Base-by-base conservation (phyloP, 35 echinoderm and acorn worm species). In the Ophiothrix spiculata region DNA sequence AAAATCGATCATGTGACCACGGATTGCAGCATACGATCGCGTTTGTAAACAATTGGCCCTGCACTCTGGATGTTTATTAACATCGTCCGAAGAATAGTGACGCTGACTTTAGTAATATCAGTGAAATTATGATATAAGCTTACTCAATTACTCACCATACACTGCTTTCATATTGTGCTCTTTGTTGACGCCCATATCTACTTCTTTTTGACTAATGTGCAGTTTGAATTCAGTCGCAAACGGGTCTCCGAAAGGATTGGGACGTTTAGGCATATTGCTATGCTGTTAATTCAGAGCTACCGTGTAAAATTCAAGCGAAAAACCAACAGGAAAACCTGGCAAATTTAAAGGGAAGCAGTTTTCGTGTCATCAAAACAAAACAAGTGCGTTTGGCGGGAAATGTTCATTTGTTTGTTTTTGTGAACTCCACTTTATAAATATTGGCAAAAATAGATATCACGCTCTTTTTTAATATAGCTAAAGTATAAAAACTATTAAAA, bases 161-260 rank as follows among this genome's bases (percentile, higher is more conserved):
- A 92, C 85, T 1, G 39, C 84, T 64, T 87, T 87, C 90, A 92
- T 92, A 75, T 92, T 86, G 13, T 87, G 40, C 54, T 92, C 90
- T 36, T 83, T 87, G 46, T 92, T 87, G 35, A 92, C 90, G 40
- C 90, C 90, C 80, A 87, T 74, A 29, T 86, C 77, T 29, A 92
- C 85, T 77, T 87, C 85, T 63, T 85, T 84, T 41, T 39, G 36
- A 45, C 81, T 77, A 23, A 92, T 80, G 37, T 83, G 85, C 4
- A 46, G 77, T 80, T 92, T 92, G 69, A 92, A 73, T 82, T 92
- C 85, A 21, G 81, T 75, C 4, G 90, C 85, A 37, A 39, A 82
- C 39, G 32, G 87, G 0, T 87, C 60, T 45, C 37, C 79, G 31
- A 87, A 87, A 10, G 85, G 84, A 81, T 80, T 83, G 0, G 90